phyloP scores from a whole-genome alignment of 1,140 invertebrate species.

The Drosophila tsacasi region DNA sequence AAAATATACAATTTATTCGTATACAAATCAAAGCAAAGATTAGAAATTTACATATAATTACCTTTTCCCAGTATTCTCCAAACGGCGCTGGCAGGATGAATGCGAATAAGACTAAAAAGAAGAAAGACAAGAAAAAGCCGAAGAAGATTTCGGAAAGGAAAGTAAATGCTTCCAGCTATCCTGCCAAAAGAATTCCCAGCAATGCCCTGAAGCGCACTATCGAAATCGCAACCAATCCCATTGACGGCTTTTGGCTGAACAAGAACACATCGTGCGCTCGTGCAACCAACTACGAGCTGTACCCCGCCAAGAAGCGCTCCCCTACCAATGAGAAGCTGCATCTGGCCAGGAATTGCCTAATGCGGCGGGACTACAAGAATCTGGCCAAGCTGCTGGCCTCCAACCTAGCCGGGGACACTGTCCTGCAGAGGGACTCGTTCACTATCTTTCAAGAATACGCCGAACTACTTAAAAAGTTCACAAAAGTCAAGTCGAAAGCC shows the following conservation, averaged over 20 bases:
- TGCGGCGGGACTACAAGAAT: conserved; percentile 27
- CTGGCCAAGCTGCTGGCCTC: conserved; percentile 34
- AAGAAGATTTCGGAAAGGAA: background rate
- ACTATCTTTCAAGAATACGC: conserved; percentile 5
- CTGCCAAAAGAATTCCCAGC: conserved; percentile 16
- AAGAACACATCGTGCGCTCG: conserved; percentile 9
- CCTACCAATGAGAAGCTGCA: conserved; percentile 13
- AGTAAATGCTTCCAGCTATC: background rate
- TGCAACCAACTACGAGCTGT: background rate
- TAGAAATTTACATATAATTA: background rate
- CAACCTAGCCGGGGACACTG: conserved; percentile 1
- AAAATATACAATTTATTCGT: background rate
- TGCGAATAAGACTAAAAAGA: background rate
- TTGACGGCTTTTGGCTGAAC: conserved; percentile 14
- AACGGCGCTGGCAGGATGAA: background rate
- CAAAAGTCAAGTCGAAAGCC: background rate
- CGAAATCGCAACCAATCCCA: conserved; percentile 4
- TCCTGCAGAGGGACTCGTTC: background rate
- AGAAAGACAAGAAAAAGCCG: no score
- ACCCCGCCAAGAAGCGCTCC: background rate
- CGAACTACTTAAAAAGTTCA: conserved; percentile 3
- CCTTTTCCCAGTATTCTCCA: background rate
- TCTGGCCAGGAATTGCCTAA: conserved; percentile 9
- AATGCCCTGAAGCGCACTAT: conserved; percentile 23
- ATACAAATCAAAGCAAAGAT: no score